Conservation (phyloP, 2,888 invertebrate species). For the Zele albiditarsus region DNA sequence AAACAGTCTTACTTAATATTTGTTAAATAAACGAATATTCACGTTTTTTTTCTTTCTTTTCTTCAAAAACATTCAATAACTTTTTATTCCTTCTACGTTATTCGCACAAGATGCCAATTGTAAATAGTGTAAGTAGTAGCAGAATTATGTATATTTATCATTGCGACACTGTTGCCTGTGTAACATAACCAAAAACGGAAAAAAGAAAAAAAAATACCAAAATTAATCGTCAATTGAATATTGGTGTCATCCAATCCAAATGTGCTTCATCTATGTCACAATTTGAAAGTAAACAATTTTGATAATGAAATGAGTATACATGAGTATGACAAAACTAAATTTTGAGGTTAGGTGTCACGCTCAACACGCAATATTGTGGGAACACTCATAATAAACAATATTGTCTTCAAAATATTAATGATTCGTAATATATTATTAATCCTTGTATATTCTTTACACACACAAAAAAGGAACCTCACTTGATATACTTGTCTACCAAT, state of each 20-base stretch:
- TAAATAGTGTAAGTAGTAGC: conserved; percentile 8
- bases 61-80: not conserved
- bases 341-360: conserved; percentile 62
- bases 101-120: not conserved
- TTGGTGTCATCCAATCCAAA: not conserved
- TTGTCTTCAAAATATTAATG: conserved; percentile 18
- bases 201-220: not conserved
- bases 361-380: conserved; percentile 42
- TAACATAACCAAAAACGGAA: not conserved
- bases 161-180: conserved; percentile 18
- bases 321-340: conserved; percentile 19
- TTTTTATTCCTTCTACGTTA: not conserved
- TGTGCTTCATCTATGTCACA: not conserved
- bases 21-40: conserved; percentile 11
- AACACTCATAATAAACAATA: conserved; percentile 25
- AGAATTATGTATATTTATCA: not conserved
- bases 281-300: not conserved
- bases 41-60: conserved; percentile 7
- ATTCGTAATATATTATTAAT: conserved; percentile 9
- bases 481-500: conserved; percentile 47
- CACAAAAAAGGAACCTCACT: conserved; percentile 42
- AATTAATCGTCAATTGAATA: not conserved
- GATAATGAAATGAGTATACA: not conserved
- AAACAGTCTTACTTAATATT: conserved; percentile 24
- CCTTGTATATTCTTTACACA: conserved; percentile 21